These are phyloP conservation scores for Idris sp. DNA, from an alignment of 1,140 invertebrate genomes.

Conservation along the genomic window DNA sequence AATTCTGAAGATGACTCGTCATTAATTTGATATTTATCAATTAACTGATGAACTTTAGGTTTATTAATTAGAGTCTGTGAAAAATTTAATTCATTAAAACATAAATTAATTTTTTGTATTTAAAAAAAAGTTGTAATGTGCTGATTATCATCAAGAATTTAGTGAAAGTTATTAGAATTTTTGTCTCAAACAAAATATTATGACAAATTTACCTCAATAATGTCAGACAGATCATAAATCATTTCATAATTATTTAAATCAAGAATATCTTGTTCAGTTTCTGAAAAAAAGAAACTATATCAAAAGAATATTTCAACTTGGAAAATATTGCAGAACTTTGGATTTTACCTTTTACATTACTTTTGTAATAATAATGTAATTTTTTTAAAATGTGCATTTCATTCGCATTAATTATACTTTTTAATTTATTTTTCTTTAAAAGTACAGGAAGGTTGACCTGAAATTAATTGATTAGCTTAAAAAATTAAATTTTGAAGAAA, in stretches of 20 bases:
- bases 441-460: slow-evolving; percentile 25
- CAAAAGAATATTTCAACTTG: not conserved
- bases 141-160: not conserved
- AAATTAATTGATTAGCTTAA: slow-evolving; percentile 11
- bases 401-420: slow-evolving; percentile 3
- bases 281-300: too few relatives aligned
- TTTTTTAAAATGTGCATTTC: slow-evolving; percentile 25
- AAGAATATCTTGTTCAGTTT: not conserved
- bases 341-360: too few relatives aligned
- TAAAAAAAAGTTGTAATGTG: too few relatives aligned
- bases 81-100: too few relatives aligned
- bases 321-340: too few relatives aligned
- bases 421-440: slow-evolving; percentile 13
- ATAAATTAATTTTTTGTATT: too few relatives aligned
- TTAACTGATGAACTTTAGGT: slow-evolving; percentile 18
- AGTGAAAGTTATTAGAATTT: too few relatives aligned
- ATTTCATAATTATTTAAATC: slow-evolving; percentile 14
- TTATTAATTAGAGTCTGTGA: slow-evolving; percentile 27
- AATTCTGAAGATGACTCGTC: slow-evolving; percentile 14
- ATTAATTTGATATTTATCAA: slow-evolving; percentile 11
- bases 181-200: not conserved
- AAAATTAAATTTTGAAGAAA: not conserved
- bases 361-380: slow-evolving; percentile 19
- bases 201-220: slow-evolving; percentile 37
- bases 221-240: slow-evolving; percentile 17